Conservation (phyloP, 2,113 vertebrate species). For the Aythya baeri region DNA sequence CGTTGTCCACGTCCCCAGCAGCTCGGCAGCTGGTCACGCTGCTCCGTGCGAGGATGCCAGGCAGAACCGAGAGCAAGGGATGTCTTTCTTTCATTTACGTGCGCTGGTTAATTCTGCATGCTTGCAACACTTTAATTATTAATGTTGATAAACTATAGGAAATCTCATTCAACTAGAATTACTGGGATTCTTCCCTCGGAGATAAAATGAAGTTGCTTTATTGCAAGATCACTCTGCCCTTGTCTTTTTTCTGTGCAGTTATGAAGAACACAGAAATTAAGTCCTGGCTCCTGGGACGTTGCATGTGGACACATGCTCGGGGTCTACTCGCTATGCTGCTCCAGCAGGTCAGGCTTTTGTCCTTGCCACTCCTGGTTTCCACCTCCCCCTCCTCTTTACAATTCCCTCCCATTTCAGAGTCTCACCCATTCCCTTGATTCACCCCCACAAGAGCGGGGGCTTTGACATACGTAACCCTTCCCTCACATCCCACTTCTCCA, state of each 20-base stretch:
- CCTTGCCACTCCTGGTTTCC: not conserved
- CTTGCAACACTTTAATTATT: slow-evolving; percentile 16
- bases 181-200: not conserved
- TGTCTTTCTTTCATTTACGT: fast-evolving
- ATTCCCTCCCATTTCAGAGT: not conserved
- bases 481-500: not conserved
- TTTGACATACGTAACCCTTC: not conserved
- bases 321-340: fast-evolving
- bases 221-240: not conserved
- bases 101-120: not conserved
- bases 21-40: not conserved
- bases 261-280: not conserved
- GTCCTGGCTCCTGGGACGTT: not conserved
- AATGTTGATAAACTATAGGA: slow-evolving; percentile 19
- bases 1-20: not conserved
- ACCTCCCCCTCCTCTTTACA: not conserved
- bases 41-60: not conserved
- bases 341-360: not conserved
- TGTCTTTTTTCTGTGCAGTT: not conserved
- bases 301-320: fast-evolving
- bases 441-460: not conserved
- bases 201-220: slow-evolving; percentile 38
- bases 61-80: not conserved
- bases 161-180: slow-evolving; percentile 40
- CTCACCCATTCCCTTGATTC: not conserved